phyloP scores from a whole-genome alignment of 2,797 vertebrate genomes.

The Phrynocephalus forsythii region DNA sequence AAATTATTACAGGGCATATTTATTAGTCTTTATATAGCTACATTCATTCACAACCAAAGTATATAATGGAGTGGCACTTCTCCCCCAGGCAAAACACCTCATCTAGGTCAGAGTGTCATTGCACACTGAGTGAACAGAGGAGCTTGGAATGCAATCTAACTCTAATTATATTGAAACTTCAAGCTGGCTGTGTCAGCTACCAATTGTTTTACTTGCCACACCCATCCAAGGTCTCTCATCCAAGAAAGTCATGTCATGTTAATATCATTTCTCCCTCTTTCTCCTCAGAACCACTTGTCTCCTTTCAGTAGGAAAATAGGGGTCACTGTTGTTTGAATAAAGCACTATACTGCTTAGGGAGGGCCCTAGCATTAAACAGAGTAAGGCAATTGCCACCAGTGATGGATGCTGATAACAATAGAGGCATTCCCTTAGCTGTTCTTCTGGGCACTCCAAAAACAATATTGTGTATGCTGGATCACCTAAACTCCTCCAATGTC shows the following conservation, averaged over 20 bases:
- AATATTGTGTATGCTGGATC: too few species aligned
- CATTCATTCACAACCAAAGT: background rate
- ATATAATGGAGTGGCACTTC: background rate
- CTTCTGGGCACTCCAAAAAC: too few species aligned
- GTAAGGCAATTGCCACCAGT: background rate
- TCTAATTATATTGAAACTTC: background rate
- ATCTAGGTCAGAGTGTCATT: background rate
- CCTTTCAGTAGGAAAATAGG: background rate
- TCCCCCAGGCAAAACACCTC: too few species aligned
- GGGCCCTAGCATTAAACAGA: background rate
- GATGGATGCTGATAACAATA: background rate
- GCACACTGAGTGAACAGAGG: background rate
- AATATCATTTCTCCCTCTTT: background rate
- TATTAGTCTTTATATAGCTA: background rate
- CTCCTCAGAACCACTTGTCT: background rate
- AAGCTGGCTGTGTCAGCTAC: background rate
- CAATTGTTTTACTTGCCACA: background rate
- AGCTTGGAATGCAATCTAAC: background rate
- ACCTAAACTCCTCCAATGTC: too few species aligned
- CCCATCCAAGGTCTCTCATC: background rate
- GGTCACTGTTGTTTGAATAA: background rate
- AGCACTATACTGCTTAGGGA: background rate
- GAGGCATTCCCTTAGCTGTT: too few species aligned
- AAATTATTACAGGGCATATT: slow-evolving; percentile 2
- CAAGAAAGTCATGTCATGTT: background rate